A percentile compares a stretch with the other conserved stretches of the same genome.
phyloP scores from a whole-genome alignment of 2,888 invertebrate species.

The Anticlea derivata region DNA sequence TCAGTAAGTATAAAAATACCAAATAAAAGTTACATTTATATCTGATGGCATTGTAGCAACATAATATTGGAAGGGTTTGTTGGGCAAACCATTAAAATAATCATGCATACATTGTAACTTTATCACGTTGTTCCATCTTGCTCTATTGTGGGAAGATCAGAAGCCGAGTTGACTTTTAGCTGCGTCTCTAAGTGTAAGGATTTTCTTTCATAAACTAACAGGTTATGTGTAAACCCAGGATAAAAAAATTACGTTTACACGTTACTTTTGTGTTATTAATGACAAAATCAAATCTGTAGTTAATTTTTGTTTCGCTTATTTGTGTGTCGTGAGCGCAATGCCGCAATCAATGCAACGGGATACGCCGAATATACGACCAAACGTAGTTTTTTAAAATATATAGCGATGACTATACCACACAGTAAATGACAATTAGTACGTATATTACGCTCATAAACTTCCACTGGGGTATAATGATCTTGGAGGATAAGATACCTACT shows the following conservation, averaged over 20 bases:
- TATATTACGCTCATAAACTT: conserved; percentile 21
- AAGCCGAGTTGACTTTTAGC: conserved; percentile 3
- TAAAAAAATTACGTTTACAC: no score
- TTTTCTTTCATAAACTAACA: neutral
- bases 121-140: conserved; percentile 9
- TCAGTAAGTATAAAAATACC: conserved; percentile 5
- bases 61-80: neutral
- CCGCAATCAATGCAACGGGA: conserved; percentile 57
- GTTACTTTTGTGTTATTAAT: no score
- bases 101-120: conserved; percentile 17
- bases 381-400: conserved; percentile 18
- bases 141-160: conserved; percentile 9
- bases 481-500: conserved; percentile 21
- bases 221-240: no score
- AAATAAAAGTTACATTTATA: conserved; percentile 4
- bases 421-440: conserved; percentile 22
- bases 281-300: neutral
- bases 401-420: conserved; percentile 15
- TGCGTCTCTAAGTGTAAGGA: neutral
- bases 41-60: neutral
- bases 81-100: conserved; percentile 1
- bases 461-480: conserved; percentile 22
- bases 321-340: conserved; percentile 48
- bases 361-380: conserved; percentile 25
- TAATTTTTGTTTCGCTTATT: conserved; percentile 18